Percentiles rank a stretch among this genome's conserved stretches.
phyloP scores from a whole-genome alignment of 2,113 vertebrate genomes.

The Acanthisitta chloris region DNA sequence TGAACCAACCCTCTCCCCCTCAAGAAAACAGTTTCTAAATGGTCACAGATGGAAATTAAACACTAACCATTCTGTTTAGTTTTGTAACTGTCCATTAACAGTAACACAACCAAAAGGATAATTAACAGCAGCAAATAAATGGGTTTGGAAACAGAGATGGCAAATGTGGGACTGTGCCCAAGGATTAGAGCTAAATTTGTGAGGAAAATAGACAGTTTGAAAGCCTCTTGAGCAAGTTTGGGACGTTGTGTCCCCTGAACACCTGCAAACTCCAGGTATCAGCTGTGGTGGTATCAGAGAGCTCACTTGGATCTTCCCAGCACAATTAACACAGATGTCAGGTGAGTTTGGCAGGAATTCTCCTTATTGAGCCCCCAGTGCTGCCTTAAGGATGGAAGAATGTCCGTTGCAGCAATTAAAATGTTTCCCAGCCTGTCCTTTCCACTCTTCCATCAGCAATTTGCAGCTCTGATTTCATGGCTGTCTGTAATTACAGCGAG shows the following conservation, averaged over 20 bases:
- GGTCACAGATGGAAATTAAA: not conserved
- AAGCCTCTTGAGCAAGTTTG: not conserved
- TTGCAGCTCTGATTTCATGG: not conserved
- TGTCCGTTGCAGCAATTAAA: not conserved
- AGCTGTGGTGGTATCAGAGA: fast-evolving
- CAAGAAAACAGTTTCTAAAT: not conserved
- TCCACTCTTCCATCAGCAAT: not conserved
- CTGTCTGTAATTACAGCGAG: not conserved
- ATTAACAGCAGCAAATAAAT: not conserved
- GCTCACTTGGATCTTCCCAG: not conserved
- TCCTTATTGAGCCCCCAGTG: not conserved
- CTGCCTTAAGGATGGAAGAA: not conserved
- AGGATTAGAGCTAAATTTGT: not conserved
- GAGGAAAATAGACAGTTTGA: not conserved
- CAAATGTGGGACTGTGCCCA: fast-evolving
- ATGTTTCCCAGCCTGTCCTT: not conserved
- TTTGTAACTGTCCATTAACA: not conserved
- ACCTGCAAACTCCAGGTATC: not conserved
- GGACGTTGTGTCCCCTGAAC: not conserved
- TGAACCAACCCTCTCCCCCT: not conserved
- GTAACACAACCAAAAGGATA: not conserved
- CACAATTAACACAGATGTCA: fast-evolving
- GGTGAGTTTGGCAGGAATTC: not conserved
- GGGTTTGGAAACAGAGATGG: not conserved
- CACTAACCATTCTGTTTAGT: not conserved